Percentiles rank a stretch among this genome's conserved stretches.
These are phyloP conservation scores for Anseranas semipalmata DNA, from an alignment of 2,113 vertebrate genomes.

Conservation along the genomic window DNA sequence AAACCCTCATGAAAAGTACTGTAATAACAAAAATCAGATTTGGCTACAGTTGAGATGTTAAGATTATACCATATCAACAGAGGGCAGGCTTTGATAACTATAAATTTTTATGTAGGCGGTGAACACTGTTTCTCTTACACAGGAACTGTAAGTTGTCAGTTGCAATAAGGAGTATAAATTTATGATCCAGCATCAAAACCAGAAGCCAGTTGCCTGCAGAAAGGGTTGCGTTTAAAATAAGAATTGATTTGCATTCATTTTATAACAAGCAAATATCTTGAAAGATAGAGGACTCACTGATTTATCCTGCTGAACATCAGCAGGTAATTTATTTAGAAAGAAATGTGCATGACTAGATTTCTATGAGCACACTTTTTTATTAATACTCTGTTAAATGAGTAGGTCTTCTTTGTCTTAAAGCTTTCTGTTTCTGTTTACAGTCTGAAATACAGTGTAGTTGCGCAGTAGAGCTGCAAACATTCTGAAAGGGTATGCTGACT, in stretches of 20 bases:
- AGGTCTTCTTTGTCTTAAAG: not conserved
- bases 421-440: not conserved
- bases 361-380: not conserved
- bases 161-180: not conserved
- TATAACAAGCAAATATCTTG: not conserved
- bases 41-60: not conserved
- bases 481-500: not conserved
- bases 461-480: not conserved
- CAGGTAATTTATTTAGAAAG: not conserved
- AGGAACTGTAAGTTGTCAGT: not conserved
- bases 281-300: not conserved
- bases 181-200: not conserved
- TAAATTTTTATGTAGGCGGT: not conserved
- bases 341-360: not conserved
- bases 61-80: slow-evolving; percentile 28
- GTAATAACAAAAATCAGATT: not conserved
- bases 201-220: not conserved
- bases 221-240: not conserved
- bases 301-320: not conserved
- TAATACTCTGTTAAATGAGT: not conserved
- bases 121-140: not conserved
- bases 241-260: not conserved
- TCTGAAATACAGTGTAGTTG: not conserved
- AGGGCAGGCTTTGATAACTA: slow-evolving; percentile 55
- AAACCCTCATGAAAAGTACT: not conserved